Conservation (phyloP, 2,888 invertebrate species). For the Drosophila robusta region DNA sequence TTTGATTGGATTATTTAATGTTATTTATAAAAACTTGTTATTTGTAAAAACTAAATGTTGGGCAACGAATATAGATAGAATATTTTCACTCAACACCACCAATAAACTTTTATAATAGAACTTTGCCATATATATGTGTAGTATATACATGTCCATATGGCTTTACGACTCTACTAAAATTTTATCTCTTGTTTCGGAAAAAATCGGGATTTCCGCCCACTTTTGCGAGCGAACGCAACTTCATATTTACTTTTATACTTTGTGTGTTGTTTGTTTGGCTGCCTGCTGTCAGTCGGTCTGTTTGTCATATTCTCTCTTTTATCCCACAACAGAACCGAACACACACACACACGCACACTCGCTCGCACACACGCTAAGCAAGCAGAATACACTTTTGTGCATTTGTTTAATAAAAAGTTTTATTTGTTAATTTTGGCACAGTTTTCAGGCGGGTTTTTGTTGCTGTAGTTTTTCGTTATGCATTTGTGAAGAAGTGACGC, state of each 20-base stretch:
- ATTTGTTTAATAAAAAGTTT: constrained; percentile 75
- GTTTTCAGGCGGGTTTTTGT: constrained; percentile 49
- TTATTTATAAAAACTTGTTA: too few species aligned
- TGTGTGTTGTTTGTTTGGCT: constrained; percentile 27
- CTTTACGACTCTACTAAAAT: constrained; percentile 18
- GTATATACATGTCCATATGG: constrained; percentile 8
- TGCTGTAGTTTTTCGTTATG: constrained; percentile 44
- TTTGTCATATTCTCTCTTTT: constrained; percentile 40
- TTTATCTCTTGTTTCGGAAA: background rate
- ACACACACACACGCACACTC: constrained; percentile 13
- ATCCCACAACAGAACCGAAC: constrained; percentile 23
- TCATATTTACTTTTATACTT: constrained; percentile 43
- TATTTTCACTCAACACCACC: background rate
- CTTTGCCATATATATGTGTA: background rate
- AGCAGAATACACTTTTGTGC: constrained; percentile 64
- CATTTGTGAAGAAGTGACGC: constrained; percentile 54
- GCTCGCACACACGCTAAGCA: constrained; percentile 42
- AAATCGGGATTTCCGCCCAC: constrained; percentile 18
- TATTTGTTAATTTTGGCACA: constrained; percentile 76
- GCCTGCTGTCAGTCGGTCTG: constrained; percentile 19
- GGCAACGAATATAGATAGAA: background rate
- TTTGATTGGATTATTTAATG: too few species aligned
- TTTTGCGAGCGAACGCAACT: constrained; percentile 10
- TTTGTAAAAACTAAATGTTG: too few species aligned
- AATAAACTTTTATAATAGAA: constrained; percentile 17